phyloP scores from a whole-genome alignment of 2,113 vertebrate genomes.

The Sceloporus tristichus region DNA sequence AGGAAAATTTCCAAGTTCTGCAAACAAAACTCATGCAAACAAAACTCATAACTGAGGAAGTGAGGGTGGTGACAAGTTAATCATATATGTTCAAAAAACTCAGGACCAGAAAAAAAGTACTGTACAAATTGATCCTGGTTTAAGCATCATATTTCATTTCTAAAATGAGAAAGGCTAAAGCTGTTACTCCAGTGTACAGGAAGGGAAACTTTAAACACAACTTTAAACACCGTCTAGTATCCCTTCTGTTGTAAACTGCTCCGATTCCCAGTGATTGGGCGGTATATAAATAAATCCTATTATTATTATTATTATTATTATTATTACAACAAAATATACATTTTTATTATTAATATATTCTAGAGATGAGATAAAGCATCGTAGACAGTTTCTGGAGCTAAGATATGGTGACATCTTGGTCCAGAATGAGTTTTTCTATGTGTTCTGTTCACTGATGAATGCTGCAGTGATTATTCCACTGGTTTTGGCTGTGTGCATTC shows the following conservation, averaged over 20 bases:
- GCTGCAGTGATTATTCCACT: background rate
- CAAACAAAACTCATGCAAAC: no score
- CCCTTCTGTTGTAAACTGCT: no score
- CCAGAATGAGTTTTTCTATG: background rate
- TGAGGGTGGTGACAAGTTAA: background rate
- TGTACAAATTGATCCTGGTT: background rate
- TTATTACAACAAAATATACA: no score
- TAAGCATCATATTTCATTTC: background rate
- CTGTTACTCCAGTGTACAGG: background rate
- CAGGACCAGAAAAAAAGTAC: background rate
- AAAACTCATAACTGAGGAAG: background rate
- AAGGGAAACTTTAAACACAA: background rate
- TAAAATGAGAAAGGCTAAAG: background rate
- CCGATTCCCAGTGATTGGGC: no score
- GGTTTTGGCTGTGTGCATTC: background rate
- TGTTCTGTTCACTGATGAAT: background rate
- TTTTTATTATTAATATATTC: constrained; percentile 1
- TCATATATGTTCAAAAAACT: background rate
- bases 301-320: no score
- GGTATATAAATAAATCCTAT: no score
- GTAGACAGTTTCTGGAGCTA: constrained; percentile 2
- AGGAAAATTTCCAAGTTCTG: no score
- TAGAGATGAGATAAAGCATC: background rate
- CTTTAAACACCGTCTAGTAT: no score
- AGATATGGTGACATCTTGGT: background rate